These are phyloP conservation scores for Mechanitis mazaeus DNA, from an alignment of 2,888 invertebrate genomes.

Conservation along the genomic window DNA sequence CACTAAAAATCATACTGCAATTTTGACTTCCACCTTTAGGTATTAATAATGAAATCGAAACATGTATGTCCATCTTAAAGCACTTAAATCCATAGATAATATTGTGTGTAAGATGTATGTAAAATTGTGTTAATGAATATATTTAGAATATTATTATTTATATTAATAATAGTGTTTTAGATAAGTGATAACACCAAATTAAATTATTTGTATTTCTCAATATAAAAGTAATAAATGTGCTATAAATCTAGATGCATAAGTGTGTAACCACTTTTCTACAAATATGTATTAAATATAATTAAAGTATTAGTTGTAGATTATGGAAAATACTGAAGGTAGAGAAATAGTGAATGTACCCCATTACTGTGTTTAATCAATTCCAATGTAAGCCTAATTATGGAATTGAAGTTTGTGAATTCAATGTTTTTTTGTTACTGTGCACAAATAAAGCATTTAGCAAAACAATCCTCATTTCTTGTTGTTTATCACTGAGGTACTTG, in stretches of 20 bases:
- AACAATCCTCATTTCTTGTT: slow-evolving; percentile 13
- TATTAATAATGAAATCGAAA: slow-evolving; percentile 11
- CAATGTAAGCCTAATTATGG: slow-evolving; percentile 41
- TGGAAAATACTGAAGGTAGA: slow-evolving; percentile 23
- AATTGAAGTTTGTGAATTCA: slow-evolving; percentile 42
- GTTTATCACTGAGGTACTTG: not conserved
- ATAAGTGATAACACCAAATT: slow-evolving; percentile 7
- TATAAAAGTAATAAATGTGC: slow-evolving; percentile 5
- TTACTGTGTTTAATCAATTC: slow-evolving; percentile 22
- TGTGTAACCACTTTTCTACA: slow-evolving; percentile 26
- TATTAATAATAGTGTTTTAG: no score
- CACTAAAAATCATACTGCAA: slow-evolving; percentile 15
- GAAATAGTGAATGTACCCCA: slow-evolving; percentile 17
- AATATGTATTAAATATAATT: slow-evolving; percentile 19
- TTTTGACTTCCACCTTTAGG: slow-evolving; percentile 4
- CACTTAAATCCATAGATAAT: slow-evolving; percentile 14
- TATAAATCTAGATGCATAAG: slow-evolving; percentile 9
- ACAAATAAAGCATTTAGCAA: slow-evolving; percentile 55
- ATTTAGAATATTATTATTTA: not conserved
- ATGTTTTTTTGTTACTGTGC: slow-evolving; percentile 38
- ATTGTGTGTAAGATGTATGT: no score
- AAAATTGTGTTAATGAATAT: not conserved
- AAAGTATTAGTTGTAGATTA: slow-evolving; percentile 22
- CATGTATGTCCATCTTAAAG: slow-evolving; percentile 23
- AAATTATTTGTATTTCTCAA: slow-evolving; percentile 3